Conservation (phyloP, 2,888 invertebrate species). For the Acrobasis suavella region DNA sequence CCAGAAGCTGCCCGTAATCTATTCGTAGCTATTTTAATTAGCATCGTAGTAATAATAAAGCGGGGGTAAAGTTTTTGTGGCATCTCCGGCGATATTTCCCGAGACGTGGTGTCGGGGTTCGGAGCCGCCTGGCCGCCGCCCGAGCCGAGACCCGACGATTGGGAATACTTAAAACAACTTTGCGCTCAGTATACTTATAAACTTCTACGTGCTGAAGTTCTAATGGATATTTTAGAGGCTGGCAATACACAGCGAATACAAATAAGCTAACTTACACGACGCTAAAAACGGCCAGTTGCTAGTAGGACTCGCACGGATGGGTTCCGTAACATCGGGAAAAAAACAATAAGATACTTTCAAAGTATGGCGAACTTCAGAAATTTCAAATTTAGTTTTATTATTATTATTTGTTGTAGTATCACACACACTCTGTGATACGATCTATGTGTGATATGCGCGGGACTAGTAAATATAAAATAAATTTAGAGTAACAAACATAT, state of each 20-base stretch:
- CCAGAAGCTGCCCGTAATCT: slow-evolving; percentile 78
- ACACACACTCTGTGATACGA: no score
- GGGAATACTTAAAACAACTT: slow-evolving; percentile 71
- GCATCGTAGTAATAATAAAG: slow-evolving; percentile 76
- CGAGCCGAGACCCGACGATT: slow-evolving; percentile 42
- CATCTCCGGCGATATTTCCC: slow-evolving; percentile 63
- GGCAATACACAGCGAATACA: slow-evolving; percentile 37
- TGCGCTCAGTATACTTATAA: slow-evolving; percentile 58
- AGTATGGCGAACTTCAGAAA: no score
- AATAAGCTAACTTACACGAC: not conserved
- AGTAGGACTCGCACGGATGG: no score
- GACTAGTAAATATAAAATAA: no score
- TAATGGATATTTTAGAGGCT: slow-evolving; percentile 59
- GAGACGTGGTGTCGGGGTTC: slow-evolving; percentile 47
- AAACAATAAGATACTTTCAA: no score
- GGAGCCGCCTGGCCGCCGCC: slow-evolving; percentile 44
- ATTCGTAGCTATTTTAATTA: slow-evolving; percentile 80
- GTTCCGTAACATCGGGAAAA: no score
- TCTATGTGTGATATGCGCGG: no score
- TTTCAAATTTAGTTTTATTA: no score
- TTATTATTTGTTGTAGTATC: no score
- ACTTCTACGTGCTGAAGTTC: slow-evolving; percentile 53
- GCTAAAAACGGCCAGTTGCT: no score
- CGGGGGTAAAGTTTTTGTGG: slow-evolving; percentile 75
- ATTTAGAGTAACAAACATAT: no score